Base-by-base conservation (phyloP, 2,888 invertebrate species). In the Eupithecia vulgata region DNA sequence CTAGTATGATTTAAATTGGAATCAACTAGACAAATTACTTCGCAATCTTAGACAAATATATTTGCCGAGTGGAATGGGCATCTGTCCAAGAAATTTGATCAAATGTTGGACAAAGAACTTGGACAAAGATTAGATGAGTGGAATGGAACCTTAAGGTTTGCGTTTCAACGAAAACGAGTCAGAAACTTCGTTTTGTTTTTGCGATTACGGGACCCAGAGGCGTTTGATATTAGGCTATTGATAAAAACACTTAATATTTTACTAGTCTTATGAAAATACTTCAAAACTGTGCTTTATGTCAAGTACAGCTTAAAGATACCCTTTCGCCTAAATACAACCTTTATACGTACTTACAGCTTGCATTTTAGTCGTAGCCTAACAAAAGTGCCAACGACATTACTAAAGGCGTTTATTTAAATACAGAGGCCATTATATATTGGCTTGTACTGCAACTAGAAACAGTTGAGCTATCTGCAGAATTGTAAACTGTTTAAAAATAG, bases 301-400 rank as follows among this genome's bases (percentile, higher is more conserved):
- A 57, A 57, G 5, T 34, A 34, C 61, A 17, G 61, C 7, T 17
- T 25, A 25, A 61, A 61, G 34, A 61, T 61, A 57, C 57, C 52
- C 61, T 61, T 61, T 61, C 61, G 30, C 34, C 61, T 61, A 2
- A 25, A 34, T 61, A 61, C 61, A 61, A 61, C 61, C 61, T 61
- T 61, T 1, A 61, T 61, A 61, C 30, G 61, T 61, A 61, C 61
- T 61, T 61, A 7, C 61, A 34, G 8, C 7, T 61, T 61, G 34
- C 61, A 30, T 34, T 30, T 34, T 17, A 17, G 6, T 34, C 30
- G 59, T 61, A 61, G 7, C 34, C 12, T 61, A 34, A 17, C n/a
- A 48, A 45, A 45, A 59, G 59, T 34, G 21, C 17, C 30, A 17
- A 34, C 57, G 57, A 52, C 52, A 52, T 1, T 57, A 5, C 5